A percentile compares a stretch with the other conserved stretches of the same genome.
phyloP scores from a whole-genome alignment of 1,140 invertebrate species.

The Epicauta chinensis region DNA sequence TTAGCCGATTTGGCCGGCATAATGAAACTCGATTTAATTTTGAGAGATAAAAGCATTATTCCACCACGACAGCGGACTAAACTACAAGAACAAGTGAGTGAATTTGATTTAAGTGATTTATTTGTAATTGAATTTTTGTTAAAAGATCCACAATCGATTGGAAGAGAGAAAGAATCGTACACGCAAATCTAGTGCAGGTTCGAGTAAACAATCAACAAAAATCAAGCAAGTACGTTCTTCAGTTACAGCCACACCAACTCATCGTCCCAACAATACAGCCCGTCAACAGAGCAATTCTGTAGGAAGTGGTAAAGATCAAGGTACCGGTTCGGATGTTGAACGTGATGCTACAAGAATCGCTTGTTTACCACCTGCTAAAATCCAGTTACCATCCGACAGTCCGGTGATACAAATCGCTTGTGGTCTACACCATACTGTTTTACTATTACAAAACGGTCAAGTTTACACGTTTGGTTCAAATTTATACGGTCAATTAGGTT shows the following conservation, averaged over 20 bases:
- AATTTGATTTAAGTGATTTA: no score
- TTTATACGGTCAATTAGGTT: constrained; percentile 88
- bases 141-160: constrained; percentile 49
- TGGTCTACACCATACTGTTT: constrained; percentile 81
- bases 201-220: constrained; percentile 37
- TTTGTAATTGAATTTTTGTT: no score
- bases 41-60: constrained; percentile 42
- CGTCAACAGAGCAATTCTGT: constrained; percentile 29
- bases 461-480: constrained; percentile 91
- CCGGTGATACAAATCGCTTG: constrained; percentile 78
- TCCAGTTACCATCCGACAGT: constrained; percentile 61
- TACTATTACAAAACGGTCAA: constrained; percentile 49
- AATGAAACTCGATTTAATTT: constrained; percentile 51
- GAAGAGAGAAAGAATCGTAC: constrained; percentile 53
- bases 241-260: constrained; percentile 26
- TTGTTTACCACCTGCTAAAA: constrained; percentile 71
- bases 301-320: constrained; percentile 46
- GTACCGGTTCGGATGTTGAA: constrained; percentile 53
- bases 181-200: constrained; percentile 39
- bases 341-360: constrained; percentile 58
- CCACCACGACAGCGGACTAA: constrained; percentile 48
- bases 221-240: constrained; percentile 30
- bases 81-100: constrained; percentile 53
- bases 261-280: constrained; percentile 25
- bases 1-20: constrained; percentile 48